phyloP scores from a whole-genome alignment of 2,797 vertebrate species.

The Lycodopsis pacificus region DNA sequence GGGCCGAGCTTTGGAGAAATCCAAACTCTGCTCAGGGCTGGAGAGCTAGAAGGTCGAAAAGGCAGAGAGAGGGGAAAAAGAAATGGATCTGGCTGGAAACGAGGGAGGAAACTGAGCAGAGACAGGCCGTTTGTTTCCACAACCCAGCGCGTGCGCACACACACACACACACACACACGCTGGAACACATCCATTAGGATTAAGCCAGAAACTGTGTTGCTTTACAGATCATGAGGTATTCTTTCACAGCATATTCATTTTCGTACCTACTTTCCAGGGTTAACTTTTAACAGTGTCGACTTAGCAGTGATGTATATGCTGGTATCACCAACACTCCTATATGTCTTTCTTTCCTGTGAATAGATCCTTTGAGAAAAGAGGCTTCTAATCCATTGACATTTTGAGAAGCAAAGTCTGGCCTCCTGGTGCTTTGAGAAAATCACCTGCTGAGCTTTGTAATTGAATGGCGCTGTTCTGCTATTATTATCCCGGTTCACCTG shows the following conservation, averaged over 20 bases:
- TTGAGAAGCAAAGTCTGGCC: constrained; percentile 47
- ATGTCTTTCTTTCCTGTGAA: constrained; percentile 27
- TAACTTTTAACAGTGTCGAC: constrained; percentile 31
- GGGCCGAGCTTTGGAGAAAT: constrained; percentile 65
- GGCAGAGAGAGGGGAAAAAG: constrained; percentile 69
- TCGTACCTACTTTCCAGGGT: constrained; percentile 29
- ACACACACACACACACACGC: constrained; percentile 21
- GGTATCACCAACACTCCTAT: constrained; percentile 11
- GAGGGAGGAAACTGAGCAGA: constrained; percentile 64
- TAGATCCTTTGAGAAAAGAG: constrained; percentile 31
- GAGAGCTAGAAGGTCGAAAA: constrained; percentile 70
- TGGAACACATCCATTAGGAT: constrained; percentile 65
- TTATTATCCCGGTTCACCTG: constrained; percentile 71
- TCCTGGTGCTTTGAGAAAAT: constrained; percentile 52
- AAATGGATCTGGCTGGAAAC: constrained; percentile 76
- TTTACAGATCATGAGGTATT: constrained; percentile 45
- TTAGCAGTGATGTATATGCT: constrained; percentile 24
- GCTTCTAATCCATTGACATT: constrained; percentile 53
- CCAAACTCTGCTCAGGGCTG: constrained; percentile 60
- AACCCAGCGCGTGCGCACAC: constrained; percentile 27
- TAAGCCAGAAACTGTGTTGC: constrained; percentile 39
- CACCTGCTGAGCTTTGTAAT: constrained; percentile 68
- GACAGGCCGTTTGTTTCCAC: constrained; percentile 69
- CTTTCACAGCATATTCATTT: constrained; percentile 54
- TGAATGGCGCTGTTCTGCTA: constrained; percentile 63